A percentile compares a stretch with the other conserved stretches of the same genome.
Conservation (phyloP, 2,797 vertebrate genomes). For the Tympanoctomys barrerae region DNA sequence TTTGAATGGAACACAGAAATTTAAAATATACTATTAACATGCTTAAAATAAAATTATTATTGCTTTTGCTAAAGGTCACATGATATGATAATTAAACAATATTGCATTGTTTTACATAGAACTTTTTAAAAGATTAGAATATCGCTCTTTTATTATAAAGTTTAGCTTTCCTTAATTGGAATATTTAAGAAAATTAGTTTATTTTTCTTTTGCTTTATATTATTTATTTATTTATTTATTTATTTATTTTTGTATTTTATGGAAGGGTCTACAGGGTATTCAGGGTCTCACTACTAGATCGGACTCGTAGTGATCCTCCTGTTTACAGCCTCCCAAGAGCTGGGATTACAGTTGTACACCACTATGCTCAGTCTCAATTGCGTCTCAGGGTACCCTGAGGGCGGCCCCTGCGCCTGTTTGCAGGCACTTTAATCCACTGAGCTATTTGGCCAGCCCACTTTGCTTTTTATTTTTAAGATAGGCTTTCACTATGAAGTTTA, state of each 20-base stretch:
- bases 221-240: too few species aligned
- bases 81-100: neutral
- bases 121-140: neutral
- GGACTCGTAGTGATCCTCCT: too few species aligned
- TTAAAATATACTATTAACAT: neutral
- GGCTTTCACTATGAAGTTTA: neutral
- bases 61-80: neutral
- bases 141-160: neutral
- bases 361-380: too few species aligned
- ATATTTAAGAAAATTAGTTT: neutral
- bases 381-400: too few species aligned
- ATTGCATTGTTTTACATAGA: slow-evolving; percentile 1
- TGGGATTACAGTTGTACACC: too few species aligned
- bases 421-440: too few species aligned
- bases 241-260: neutral
- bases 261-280: too few species aligned
- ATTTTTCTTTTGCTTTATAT: neutral
- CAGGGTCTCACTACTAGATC: too few species aligned
- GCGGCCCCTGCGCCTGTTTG: too few species aligned
- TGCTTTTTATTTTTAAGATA: neutral
- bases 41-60: slow-evolving; percentile 2
- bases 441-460: neutral
- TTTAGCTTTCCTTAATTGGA: neutral
- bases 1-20: slow-evolving; percentile 66
- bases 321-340: too few species aligned